A percentile compares a stretch with the other conserved stretches of the same genome.
Conservation (phyloP, 2,888 invertebrate species). For the Lissonota sp. region DNA sequence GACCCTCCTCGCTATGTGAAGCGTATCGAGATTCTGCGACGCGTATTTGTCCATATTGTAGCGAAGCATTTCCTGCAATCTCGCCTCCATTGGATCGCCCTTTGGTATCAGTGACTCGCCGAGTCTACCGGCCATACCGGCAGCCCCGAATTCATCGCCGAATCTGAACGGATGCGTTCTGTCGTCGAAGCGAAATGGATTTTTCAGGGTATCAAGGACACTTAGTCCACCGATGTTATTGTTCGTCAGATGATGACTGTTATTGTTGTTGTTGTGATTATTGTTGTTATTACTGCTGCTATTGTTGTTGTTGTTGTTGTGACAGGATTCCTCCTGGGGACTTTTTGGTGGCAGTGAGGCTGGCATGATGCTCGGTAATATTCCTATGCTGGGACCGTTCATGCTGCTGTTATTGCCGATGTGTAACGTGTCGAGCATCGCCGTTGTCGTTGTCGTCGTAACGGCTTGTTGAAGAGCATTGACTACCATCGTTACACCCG, state of each 20-base stretch:
- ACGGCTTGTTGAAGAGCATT: constrained; percentile 74
- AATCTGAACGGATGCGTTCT: constrained; percentile 92
- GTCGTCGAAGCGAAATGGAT: constrained; percentile 93
- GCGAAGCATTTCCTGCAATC: constrained; percentile 95
- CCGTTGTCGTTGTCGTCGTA: constrained; percentile 68
- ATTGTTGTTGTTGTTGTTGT: constrained; percentile 84
- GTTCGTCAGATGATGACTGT: constrained; percentile 84
- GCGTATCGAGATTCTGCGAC: constrained; percentile 96
- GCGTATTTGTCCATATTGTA: constrained; percentile 99
- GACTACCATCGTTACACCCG: constrained; percentile 70
- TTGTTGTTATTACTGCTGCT: constrained; percentile 84
- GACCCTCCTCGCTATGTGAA: constrained; percentile 96
- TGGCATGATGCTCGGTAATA: constrained; percentile 74
- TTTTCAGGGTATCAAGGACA: constrained; percentile 86
- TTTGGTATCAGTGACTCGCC: constrained; percentile 97
- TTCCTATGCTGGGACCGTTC: constrained; percentile 61
- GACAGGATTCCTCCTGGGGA: constrained; percentile 83
- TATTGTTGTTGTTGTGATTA: constrained; percentile 84
- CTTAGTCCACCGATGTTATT: constrained; percentile 81
- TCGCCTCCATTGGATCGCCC: constrained; percentile 96
- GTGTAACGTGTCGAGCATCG: constrained; percentile 58
- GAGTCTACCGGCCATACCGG: constrained; percentile 92
- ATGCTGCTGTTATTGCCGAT: constrained; percentile 67
- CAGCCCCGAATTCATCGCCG: constrained; percentile 93
- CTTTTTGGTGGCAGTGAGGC: constrained; percentile 84